phyloP scores from a whole-genome alignment of 2,113 vertebrate genomes.

The Tauraco erythrolophus region DNA sequence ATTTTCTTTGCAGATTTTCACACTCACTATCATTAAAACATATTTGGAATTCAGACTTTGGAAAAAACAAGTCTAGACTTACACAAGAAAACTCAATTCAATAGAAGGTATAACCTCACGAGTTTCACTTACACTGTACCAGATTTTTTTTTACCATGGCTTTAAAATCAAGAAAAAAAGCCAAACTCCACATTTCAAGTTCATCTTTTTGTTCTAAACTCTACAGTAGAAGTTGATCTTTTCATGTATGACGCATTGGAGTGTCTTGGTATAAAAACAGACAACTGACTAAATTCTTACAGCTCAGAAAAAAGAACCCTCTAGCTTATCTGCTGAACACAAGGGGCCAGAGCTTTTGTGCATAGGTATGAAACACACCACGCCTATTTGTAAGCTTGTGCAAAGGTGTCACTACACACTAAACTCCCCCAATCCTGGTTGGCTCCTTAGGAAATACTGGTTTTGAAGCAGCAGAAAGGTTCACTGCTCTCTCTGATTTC shows the following conservation, averaged over 20 bases:
- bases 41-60: not conserved
- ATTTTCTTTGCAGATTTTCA: not conserved
- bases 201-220: not conserved
- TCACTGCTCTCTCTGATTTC: not conserved
- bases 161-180: not conserved
- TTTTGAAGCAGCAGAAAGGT: not conserved
- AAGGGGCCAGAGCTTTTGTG: accelerated
- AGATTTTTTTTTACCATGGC: not conserved
- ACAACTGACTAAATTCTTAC: not conserved
- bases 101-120: not conserved
- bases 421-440: not conserved
- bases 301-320: not conserved
- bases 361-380: not conserved
- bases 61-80: not conserved
- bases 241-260: not conserved
- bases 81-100: not conserved
- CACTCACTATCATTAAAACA: not conserved
- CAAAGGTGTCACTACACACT: not conserved
- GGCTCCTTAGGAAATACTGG: not conserved
- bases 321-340: not conserved
- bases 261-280: not conserved
- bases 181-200: not conserved
- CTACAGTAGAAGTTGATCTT: not conserved
- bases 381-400: not conserved
- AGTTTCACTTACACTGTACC: not conserved